phyloP scores from a whole-genome alignment of 1,140 invertebrate species.

The Chironomus striatipennis region DNA sequence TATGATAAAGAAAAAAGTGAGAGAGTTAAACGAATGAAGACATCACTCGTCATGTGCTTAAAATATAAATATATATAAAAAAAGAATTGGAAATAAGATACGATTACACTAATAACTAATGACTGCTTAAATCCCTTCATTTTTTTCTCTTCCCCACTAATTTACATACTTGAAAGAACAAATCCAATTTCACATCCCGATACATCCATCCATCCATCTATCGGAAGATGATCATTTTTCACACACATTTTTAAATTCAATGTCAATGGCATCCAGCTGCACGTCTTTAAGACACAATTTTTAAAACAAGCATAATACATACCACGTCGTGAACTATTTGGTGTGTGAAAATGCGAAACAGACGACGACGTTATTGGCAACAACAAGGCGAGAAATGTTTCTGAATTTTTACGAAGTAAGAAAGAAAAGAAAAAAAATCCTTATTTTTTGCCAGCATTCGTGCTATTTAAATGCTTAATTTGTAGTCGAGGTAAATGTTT shows the following conservation, averaged over 20 bases:
- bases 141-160: conserved; percentile 1
- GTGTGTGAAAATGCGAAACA: too few relatives aligned
- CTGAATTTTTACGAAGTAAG: too few relatives aligned
- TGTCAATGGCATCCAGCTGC: conserved; percentile 10
- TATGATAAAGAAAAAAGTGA: not conserved
- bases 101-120: not conserved
- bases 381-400: too few relatives aligned
- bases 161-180: too few relatives aligned
- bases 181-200: too few relatives aligned
- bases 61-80: not conserved
- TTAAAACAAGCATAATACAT: not conserved
- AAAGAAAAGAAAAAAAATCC: not conserved
- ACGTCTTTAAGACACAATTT: not conserved
- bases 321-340: too few relatives aligned
- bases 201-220: too few relatives aligned
- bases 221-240: too few relatives aligned
- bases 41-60: not conserved
- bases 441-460: not conserved
- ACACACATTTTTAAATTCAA: not conserved
- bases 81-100: not conserved
- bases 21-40: not conserved
- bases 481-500: not conserved
- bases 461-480: not conserved
- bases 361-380: too few relatives aligned
- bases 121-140: not conserved